Evolutionary conservation across 2,888 invertebrate genomes (phyloP).

Genomic region (Mythimna lalbum): DNA sequence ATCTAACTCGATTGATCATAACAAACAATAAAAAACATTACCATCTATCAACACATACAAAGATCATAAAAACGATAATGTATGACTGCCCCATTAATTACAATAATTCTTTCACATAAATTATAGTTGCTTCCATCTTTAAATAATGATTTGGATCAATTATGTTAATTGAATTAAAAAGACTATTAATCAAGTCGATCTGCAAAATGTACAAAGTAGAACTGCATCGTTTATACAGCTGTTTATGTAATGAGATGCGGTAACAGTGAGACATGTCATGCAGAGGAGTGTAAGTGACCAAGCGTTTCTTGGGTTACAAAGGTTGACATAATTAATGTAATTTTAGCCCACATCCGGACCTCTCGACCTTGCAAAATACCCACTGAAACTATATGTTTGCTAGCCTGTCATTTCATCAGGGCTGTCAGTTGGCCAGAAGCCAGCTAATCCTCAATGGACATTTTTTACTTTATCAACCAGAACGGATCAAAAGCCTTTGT

Average conservation of each 20-base stretch:
- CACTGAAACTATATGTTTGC: constrained; percentile 19
- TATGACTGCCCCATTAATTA: constrained; percentile 29
- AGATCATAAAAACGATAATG: constrained; percentile 31
- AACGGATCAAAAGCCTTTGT: constrained; percentile 19
- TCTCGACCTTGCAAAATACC: constrained; percentile 71
- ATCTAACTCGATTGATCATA: constrained; percentile 9
- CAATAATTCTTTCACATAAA: constrained; percentile 35
- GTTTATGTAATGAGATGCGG: constrained; percentile 35
- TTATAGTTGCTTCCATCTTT: constrained; percentile 23
- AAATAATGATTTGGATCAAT: constrained; percentile 29
- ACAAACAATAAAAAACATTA: constrained; percentile 18
- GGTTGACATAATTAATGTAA: constrained; percentile 78
- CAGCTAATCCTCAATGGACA: neutral
- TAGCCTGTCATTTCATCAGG: constrained; percentile 42
- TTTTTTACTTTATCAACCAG: constrained; percentile 6
- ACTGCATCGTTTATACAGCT: constrained; percentile 15
- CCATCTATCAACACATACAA: constrained; percentile 27
- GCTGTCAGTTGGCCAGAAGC: constrained; percentile 22
- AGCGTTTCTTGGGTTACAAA: constrained; percentile 76
- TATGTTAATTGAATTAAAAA: constrained; percentile 32
- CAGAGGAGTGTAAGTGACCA: constrained; percentile 68
- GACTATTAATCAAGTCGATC: constrained; percentile 39
- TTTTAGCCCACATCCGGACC: constrained; percentile 72
- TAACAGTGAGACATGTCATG: neutral
- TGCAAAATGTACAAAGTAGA: neutral